Evolutionary conservation across 2,797 vertebrate species (phyloP).

Genomic region (Ispidina lecontei): DNA sequence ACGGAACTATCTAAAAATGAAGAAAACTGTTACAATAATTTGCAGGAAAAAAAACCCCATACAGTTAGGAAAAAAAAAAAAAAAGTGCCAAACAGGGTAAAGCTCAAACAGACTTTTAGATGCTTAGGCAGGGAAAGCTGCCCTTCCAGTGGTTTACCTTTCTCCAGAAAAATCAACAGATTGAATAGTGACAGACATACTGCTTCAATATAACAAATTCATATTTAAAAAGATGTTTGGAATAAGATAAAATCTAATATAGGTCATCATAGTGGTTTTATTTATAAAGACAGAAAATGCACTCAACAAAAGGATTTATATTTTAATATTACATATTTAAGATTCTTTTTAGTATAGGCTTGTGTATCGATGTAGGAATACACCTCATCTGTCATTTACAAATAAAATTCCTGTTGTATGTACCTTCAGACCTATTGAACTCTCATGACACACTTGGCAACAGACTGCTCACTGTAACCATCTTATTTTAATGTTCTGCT

Average conservation of each 20-base stretch:
- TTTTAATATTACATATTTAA: not conserved
- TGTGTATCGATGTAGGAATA: not conserved
- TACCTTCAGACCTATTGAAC: not conserved
- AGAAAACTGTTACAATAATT: not conserved
- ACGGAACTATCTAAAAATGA: not conserved
- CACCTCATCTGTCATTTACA: not conserved
- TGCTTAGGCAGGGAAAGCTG: not conserved
- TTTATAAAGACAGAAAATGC: not conserved
- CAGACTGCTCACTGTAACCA: not conserved
- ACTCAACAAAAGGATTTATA: not conserved
- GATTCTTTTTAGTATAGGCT: not conserved
- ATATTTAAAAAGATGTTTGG: not conserved
- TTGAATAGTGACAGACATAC: not conserved
- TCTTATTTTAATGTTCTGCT: not conserved
- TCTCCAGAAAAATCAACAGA: not conserved
- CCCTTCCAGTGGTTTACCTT: not conserved
- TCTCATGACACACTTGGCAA: not conserved
- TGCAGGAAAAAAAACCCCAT: not conserved
- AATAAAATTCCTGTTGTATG: not conserved
- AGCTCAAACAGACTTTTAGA: not conserved
- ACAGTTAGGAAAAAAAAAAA: not conserved
- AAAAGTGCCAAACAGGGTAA: not conserved
- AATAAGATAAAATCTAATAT: not conserved
- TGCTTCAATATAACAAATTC: not conserved
- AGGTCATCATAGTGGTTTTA: not conserved